phyloP scores from a whole-genome alignment of 1,140 invertebrate genomes.

The Liolophura sinensis region DNA sequence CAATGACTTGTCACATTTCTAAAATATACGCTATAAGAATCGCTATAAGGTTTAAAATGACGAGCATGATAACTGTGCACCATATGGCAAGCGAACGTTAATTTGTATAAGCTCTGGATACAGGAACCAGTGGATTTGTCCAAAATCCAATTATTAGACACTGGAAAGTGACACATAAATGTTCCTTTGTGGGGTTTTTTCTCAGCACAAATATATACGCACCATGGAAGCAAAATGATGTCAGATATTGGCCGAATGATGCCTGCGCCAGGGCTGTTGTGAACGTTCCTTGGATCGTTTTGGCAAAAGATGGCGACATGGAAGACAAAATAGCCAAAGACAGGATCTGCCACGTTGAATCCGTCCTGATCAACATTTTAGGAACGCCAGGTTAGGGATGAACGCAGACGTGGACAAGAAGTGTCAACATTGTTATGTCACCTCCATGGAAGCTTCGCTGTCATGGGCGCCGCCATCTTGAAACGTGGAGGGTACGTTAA shows the following conservation, averaged over 20 bases:
- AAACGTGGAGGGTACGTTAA: no score
- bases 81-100: neutral
- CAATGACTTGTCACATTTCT: no score
- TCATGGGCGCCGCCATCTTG: no score
- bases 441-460: no score
- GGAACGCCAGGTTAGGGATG: no score
- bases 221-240: constrained; percentile 53
- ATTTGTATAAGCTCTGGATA: neutral
- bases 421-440: no score
- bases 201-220: constrained; percentile 3
- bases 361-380: no score
- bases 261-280: constrained; percentile 21
- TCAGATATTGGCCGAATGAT: constrained; percentile 40
- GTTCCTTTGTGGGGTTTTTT: no score
- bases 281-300: constrained; percentile 32
- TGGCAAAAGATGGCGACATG: constrained; percentile 29
- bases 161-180: neutral
- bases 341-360: no score
- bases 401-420: no score
- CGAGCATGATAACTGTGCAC: neutral
- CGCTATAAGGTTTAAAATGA: neutral
- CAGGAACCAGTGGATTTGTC: neutral
- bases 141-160: neutral
- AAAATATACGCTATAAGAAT: no score
- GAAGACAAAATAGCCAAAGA: no score